These are phyloP conservation scores for Episyrphus balteatus DNA, from an alignment of 1,140 invertebrate genomes.

Conservation along the genomic window DNA sequence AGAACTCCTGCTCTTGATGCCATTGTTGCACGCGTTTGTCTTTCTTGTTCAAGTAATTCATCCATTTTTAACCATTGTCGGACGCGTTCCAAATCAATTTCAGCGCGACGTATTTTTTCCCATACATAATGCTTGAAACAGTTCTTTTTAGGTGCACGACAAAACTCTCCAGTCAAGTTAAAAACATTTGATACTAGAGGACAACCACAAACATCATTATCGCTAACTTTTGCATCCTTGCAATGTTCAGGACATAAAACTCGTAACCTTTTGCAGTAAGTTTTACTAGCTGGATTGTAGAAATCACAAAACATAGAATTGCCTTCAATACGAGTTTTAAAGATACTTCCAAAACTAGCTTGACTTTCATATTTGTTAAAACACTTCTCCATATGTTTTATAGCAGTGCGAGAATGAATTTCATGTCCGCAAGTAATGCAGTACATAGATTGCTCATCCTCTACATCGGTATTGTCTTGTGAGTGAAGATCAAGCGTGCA, in stretches of 20 bases:
- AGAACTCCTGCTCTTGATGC: constrained; percentile 81
- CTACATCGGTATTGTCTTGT: constrained; percentile 43
- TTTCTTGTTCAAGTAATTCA: constrained; percentile 89
- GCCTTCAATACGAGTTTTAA: constrained; percentile 86
- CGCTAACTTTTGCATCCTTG: constrained; percentile 85
- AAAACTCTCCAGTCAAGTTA: constrained; percentile 55
- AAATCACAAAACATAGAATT: constrained; percentile 96
- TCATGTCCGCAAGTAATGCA: constrained; percentile 96
- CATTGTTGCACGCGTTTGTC: constrained; percentile 77
- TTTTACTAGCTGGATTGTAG: constrained; percentile 78
- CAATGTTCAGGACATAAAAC: constrained; percentile 96
- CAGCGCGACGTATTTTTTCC: constrained; percentile 88
- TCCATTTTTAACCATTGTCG: constrained; percentile 87
- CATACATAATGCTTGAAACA: constrained; percentile 89
- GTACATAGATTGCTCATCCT: constrained; percentile 80
- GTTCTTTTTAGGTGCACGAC: constrained; percentile 71
- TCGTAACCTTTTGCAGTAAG: constrained; percentile 91
- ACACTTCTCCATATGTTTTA: constrained; percentile 92
- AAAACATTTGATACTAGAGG: constrained; percentile 78
- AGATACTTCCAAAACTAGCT: constrained; percentile 90
- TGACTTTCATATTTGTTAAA: constrained; percentile 97
- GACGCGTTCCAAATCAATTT: constrained; percentile 68
- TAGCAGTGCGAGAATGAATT: constrained; percentile 73
- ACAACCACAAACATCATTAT: constrained; percentile 81
- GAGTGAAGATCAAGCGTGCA: constrained; percentile 50